phyloP scores from a whole-genome alignment of 2,113 vertebrate species.

The Sceloporus undulatus region DNA sequence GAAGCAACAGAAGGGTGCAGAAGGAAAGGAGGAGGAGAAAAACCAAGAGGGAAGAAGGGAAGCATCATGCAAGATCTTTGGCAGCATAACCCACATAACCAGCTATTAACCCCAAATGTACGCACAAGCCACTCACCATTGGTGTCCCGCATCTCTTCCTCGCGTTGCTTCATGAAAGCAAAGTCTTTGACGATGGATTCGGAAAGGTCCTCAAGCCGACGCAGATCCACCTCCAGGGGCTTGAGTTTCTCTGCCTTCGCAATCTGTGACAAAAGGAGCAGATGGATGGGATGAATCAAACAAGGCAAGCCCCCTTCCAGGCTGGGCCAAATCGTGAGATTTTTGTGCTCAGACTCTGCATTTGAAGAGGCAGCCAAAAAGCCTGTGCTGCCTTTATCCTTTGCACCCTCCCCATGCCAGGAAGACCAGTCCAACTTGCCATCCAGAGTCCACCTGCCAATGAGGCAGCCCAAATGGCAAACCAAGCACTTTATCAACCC shows the following conservation, averaged over 20 bases:
- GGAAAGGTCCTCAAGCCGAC: slow-evolving; percentile 59
- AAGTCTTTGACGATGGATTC: slow-evolving; percentile 68
- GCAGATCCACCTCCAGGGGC: slow-evolving; percentile 61
- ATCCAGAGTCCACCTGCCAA: no score
- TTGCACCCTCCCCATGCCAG: neutral
- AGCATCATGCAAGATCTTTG: neutral
- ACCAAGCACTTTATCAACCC: neutral
- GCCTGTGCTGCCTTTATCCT: no score
- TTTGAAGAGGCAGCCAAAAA: neutral
- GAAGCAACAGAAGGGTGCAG: neutral
- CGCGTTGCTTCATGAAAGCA: slow-evolving; percentile 67
- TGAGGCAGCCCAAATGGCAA: neutral
- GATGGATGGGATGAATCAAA: neutral
- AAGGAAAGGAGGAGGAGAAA: no score
- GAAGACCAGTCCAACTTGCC: neutral
- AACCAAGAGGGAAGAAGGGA: no score
- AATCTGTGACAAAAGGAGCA: slow-evolving; percentile 29
- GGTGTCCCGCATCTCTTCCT: slow-evolving; percentile 67
- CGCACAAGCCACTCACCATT: slow-evolving; percentile 40
- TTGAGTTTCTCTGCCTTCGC: slow-evolving; percentile 67
- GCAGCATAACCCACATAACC: no score
- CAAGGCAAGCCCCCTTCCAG: neutral
- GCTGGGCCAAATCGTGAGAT: neutral
- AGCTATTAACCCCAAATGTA: neutral
- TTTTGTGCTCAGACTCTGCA: no score